Evolutionary conservation across 2,797 vertebrate genomes (phyloP).

Genomic region (Oreortyx pictus): DNA sequence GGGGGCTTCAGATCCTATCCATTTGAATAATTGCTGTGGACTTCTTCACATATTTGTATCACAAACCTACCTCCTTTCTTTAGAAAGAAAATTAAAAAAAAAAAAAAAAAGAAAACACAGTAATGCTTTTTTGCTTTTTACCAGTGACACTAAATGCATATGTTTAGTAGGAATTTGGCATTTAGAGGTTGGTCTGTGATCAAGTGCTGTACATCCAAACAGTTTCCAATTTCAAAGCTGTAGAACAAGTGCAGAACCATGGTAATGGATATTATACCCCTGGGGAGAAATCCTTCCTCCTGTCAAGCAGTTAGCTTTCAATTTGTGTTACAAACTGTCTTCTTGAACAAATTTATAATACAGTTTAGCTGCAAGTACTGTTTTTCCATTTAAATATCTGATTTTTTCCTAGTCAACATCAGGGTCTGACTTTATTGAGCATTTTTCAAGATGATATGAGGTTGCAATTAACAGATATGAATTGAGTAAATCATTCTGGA

Average conservation of each 20-base stretch:
- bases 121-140: not conserved
- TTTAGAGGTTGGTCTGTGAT: not conserved
- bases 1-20: not conserved
- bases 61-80: not conserved
- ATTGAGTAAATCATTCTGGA: not conserved
- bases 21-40: not conserved
- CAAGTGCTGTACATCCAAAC: not conserved
- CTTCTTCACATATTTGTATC: not conserved
- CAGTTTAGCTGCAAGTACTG: not conserved
- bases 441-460: not conserved
- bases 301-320: constrained; percentile 14
- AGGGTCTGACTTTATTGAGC: not conserved
- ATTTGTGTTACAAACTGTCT: constrained; percentile 6
- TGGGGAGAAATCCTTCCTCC: not conserved
- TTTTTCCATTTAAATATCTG: constrained; percentile 19
- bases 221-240: not conserved
- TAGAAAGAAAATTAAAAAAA: not conserved
- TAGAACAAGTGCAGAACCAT: not conserved
- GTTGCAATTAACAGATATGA: not conserved
- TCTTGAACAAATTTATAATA: constrained; percentile 19
- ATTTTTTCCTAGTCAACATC: not conserved
- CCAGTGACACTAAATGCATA: not conserved
- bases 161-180: not conserved
- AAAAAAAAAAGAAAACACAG: no score
- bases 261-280: not conserved